Evolutionary conservation across 2,797 vertebrate species (phyloP).

Genomic region (Neosilurus hyrtlii): DNA sequence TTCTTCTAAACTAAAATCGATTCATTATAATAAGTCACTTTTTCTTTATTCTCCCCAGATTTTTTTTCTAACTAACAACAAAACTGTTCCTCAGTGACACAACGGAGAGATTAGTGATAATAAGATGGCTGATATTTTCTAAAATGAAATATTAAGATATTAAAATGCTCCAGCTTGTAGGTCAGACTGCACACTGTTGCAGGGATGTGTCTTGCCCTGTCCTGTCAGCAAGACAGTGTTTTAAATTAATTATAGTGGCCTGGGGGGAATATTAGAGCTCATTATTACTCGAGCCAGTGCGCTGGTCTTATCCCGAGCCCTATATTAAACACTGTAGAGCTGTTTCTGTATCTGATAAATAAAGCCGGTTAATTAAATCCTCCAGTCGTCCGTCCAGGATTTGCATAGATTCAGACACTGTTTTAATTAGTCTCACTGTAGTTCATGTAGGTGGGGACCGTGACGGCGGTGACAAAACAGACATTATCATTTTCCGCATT

Average conservation of each 20-base stretch:
- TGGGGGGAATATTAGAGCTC: constrained; percentile 28
- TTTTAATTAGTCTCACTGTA: constrained; percentile 42
- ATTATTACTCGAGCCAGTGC: constrained; percentile 21
- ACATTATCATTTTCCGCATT: constrained; percentile 47
- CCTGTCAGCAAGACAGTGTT: constrained; percentile 4
- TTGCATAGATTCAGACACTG: constrained; percentile 31
- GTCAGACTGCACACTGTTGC: not conserved
- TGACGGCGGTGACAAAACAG: constrained; percentile 49
- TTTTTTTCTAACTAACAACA: not conserved
- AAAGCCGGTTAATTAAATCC: constrained; percentile 48
- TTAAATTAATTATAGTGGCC: constrained; percentile 39
- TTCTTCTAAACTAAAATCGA: not conserved
- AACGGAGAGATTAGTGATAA: not conserved
- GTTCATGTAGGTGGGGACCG: constrained; percentile 32
- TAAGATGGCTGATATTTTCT: no score
- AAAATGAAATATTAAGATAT: not conserved
- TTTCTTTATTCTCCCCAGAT: not conserved
- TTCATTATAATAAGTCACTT: not conserved
- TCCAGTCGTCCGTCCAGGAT: constrained; percentile 17
- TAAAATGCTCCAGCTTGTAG: not conserved
- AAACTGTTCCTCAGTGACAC: not conserved
- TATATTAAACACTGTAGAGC: constrained; percentile 31
- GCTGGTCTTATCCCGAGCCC: not conserved
- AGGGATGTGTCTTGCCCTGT: not conserved
- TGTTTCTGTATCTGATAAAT: constrained; percentile 37